phyloP scores from a whole-genome alignment of 1,140 invertebrate species.

The Vollenhovia emeryi region DNA sequence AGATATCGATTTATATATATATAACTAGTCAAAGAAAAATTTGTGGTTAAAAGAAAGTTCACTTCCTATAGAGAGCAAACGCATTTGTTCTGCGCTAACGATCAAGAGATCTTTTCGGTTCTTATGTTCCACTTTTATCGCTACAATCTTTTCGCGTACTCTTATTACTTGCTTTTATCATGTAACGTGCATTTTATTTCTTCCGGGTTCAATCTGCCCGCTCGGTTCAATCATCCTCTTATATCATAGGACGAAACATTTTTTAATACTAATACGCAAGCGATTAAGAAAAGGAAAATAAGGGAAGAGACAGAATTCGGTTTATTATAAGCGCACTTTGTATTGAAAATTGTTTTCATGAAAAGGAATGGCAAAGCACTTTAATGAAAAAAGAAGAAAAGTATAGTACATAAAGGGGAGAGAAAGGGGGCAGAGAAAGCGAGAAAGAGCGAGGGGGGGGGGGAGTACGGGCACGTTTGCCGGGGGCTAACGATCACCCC shows the following conservation, averaged over 20 bases:
- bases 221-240: neutral
- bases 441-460: neutral
- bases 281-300: neutral
- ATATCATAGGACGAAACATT: constrained; percentile 7
- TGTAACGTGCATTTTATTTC: constrained; percentile 32
- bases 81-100: constrained; percentile 20
- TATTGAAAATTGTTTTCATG: constrained; percentile 19
- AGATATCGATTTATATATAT: neutral
- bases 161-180: constrained; percentile 21
- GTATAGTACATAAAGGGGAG: neutral
- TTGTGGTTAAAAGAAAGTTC: neutral
- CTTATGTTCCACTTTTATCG: neutral
- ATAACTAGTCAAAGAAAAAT: neutral
- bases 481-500: constrained; percentile 1
- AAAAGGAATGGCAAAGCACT: neutral
- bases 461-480: neutral
- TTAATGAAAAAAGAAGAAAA: neutral
- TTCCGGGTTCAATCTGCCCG: neutral
- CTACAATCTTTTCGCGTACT: neutral
- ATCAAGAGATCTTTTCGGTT: constrained; percentile 27
- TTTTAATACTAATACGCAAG: constrained; percentile 44
- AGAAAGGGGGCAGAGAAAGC: neutral
- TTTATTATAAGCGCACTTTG: constrained; percentile 21
- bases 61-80: neutral
- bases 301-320: neutral